Conservation (phyloP, 2,888 invertebrate species). For the Plagiodera versicolora region DNA sequence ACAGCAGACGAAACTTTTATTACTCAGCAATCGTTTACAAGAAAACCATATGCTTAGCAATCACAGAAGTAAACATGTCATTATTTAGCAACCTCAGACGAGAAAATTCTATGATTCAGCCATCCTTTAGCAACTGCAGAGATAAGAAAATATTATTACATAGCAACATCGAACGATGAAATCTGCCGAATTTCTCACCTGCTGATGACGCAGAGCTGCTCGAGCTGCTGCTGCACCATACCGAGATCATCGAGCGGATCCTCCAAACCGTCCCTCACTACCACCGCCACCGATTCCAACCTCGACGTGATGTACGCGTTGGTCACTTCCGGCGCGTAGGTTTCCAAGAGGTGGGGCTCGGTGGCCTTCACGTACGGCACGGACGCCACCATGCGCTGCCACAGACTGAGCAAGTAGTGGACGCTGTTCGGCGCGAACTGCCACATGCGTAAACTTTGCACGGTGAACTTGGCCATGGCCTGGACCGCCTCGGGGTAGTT, state of each 20-base stretch:
- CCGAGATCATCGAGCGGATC: constrained; percentile 95
- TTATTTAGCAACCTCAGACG: not conserved
- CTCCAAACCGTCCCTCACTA: constrained; percentile 87
- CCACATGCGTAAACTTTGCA: constrained; percentile 95
- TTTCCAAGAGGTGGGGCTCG: constrained; percentile 93
- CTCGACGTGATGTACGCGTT: constrained; percentile 94
- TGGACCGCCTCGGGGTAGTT: constrained; percentile 94
- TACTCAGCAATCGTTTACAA: no score
- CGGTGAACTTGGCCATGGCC: constrained; percentile 96
- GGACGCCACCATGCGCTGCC: constrained; percentile 99
- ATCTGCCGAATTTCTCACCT: constrained; percentile 59
- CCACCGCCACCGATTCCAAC: constrained; percentile 87
- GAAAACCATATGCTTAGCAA: no score
- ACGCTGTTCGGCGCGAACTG: constrained; percentile 99
- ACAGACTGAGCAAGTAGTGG: constrained; percentile 92
- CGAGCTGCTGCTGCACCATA: constrained; percentile 94
- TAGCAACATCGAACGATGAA: no score
- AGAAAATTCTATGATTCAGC: not conserved
- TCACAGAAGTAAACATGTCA: no score
- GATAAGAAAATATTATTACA: no score
- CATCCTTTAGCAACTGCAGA: no score
- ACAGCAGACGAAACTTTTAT: no score
- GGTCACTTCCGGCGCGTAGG: constrained; percentile 95
- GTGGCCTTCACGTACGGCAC: constrained; percentile 97
- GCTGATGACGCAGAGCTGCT: constrained; percentile 93